Evolutionary conservation across 1,140 invertebrate species (phyloP).

Genomic region (Magallana angulata): DNA sequence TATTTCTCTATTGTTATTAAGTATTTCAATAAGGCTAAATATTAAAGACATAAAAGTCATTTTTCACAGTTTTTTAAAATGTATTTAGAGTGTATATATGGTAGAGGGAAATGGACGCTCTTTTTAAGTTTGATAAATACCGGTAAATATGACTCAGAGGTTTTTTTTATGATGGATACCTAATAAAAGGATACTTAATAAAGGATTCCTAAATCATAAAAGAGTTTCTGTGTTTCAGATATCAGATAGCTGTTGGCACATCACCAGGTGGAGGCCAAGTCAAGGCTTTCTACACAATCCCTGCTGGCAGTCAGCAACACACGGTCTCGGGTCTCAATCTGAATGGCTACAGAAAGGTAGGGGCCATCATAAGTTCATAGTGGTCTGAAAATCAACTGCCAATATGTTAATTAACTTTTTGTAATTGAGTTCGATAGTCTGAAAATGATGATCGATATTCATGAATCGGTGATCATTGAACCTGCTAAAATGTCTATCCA

Average conservation of each 20-base stretch:
- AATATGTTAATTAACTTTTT: no score
- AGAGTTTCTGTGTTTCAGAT: conserved; percentile 45
- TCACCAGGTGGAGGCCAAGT: conserved; percentile 64
- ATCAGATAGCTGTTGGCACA: conserved; percentile 65
- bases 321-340: conserved; percentile 56
- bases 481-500: not conserved
- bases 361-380: not conserved
- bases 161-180: no score
- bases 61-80: no score
- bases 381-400: not conserved
- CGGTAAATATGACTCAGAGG: no score
- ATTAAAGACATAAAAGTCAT: no score
- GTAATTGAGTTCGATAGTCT: not conserved
- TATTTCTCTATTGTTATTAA: no score
- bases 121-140: no score
- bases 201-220: no score
- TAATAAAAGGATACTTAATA: no score
- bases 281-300: conserved; percentile 53
- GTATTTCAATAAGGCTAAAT: no score
- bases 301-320: conserved; percentile 40
- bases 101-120: no score
- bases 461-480: not conserved
- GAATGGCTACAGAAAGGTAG: conserved; percentile 55
- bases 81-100: no score
- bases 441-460: not conserved